A percentile compares a stretch with the other conserved stretches of the same genome.
These are phyloP conservation scores for Drosophila parabipectinata DNA, from an alignment of 1,140 invertebrate genomes.

Conservation along the genomic window DNA sequence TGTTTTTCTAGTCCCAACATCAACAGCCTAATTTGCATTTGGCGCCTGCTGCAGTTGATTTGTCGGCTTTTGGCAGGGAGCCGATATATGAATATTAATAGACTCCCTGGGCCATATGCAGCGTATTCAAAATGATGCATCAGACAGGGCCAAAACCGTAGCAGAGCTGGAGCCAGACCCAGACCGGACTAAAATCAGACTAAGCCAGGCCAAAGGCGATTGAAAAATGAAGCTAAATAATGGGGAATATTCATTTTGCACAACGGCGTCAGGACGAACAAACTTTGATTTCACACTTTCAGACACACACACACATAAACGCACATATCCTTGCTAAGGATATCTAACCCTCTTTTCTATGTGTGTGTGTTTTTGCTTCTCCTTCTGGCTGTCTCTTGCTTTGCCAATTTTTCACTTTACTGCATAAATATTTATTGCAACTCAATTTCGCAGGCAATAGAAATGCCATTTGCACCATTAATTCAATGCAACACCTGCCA, in stretches of 20 bases:
- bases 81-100: slow-evolving; percentile 80
- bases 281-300: slow-evolving; percentile 61
- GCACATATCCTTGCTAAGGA: background rate
- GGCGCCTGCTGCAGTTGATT: slow-evolving; percentile 75
- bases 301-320: slow-evolving; percentile 21
- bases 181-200: background rate
- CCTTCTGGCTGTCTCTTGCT: slow-evolving; percentile 57
- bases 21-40: slow-evolving; percentile 52
- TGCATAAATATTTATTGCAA: slow-evolving; percentile 82
- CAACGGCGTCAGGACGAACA: slow-evolving; percentile 33
- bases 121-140: slow-evolving; percentile 37
- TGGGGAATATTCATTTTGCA: slow-evolving; percentile 77
- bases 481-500: slow-evolving; percentile 81
- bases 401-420: slow-evolving; percentile 80
- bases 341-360: background rate
- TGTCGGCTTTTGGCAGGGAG: slow-evolving; percentile 56
- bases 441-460: slow-evolving; percentile 81
- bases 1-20: slow-evolving; percentile 13
- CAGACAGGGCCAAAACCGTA: background rate
- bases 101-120: slow-evolving; percentile 37
- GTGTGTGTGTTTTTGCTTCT: background rate
- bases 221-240: slow-evolving; percentile 62
- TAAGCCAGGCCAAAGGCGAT: slow-evolving; percentile 19
- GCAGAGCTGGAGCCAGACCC: background rate
- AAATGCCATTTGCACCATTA: slow-evolving; percentile 82